Evolutionary conservation across 2,113 vertebrate genomes (phyloP).

Genomic region (Syngnathus floridae): DNA sequence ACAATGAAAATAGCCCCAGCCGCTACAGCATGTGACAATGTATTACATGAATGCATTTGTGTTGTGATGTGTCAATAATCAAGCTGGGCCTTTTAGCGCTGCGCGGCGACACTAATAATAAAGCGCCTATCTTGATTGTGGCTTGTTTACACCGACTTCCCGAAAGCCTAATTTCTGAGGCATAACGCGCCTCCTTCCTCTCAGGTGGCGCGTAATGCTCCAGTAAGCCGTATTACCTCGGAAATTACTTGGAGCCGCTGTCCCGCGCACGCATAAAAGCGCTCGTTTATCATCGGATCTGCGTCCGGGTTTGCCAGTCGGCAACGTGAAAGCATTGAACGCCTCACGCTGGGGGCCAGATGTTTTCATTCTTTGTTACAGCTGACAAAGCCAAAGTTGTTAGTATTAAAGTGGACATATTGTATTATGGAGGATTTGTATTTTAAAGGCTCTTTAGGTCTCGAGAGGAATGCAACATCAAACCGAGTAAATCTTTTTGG

Average conservation of each 20-base stretch:
- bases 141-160: conserved; percentile 1
- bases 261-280: background rate
- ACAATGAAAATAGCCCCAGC: background rate
- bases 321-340: background rate
- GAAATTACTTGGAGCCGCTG: conserved; percentile 9
- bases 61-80: background rate
- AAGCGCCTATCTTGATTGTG: background rate
- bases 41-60: background rate
- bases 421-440: no score
- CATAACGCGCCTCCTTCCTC: conserved; percentile 5
- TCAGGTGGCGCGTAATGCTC: conserved; percentile 6
- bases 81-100: no score
- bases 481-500: no score
- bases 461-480: no score
- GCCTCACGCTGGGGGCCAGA: background rate
- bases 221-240: conserved; percentile 6
- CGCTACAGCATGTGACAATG: background rate
- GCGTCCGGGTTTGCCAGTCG: background rate
- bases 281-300: conserved; percentile 9
- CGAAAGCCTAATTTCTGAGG: conserved; percentile 2
- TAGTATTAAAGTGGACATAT: background rate
- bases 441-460: no score
- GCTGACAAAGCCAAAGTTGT: background rate
- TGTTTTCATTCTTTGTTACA: background rate
- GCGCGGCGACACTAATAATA: background rate